Evolutionary conservation across 1,140 invertebrate species (phyloP).

Genomic region (Dendroctonus ponderosae): DNA sequence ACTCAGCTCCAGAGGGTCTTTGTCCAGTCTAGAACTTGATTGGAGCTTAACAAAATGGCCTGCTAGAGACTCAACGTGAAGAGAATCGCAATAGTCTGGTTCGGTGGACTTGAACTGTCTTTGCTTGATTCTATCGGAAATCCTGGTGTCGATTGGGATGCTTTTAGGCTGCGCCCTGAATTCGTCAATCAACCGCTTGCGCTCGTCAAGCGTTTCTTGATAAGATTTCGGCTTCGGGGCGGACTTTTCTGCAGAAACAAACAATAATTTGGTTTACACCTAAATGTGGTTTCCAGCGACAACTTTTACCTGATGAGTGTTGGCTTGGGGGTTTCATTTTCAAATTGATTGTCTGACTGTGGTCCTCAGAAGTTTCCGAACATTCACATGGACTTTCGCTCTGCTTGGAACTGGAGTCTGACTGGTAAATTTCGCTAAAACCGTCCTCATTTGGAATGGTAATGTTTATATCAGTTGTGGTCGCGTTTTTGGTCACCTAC

Average conservation of each 20-base stretch:
- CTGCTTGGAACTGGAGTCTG: constrained; percentile 17
- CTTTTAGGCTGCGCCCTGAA: constrained; percentile 14
- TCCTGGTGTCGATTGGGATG: constrained; percentile 35
- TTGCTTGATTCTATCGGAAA: constrained; percentile 42
- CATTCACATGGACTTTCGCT: constrained; percentile 31
- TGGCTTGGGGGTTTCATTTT: background rate
- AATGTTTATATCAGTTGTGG: constrained; percentile 29
- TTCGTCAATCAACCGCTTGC: constrained; percentile 15
- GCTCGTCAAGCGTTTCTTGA: constrained; percentile 3
- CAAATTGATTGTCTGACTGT: background rate
- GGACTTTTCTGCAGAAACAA: background rate
- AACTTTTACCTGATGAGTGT: no score
- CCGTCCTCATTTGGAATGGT: constrained; percentile 26
- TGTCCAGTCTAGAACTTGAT: background rate
- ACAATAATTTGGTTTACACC: no score
- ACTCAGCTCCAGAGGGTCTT: constrained; percentile 29
- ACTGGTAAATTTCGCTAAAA: constrained; percentile 6
- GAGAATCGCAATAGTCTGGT: constrained; percentile 33
- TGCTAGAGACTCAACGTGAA: background rate
- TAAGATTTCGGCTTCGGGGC: background rate
- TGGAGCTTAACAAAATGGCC: background rate
- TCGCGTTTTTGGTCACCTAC: constrained; percentile 24
- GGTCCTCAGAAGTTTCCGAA: constrained; percentile 15
- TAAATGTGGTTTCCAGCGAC: no score
- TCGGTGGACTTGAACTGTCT: constrained; percentile 31